Conservation (phyloP, 2,797 vertebrate genomes). For the Euthynnus affinis region DNA sequence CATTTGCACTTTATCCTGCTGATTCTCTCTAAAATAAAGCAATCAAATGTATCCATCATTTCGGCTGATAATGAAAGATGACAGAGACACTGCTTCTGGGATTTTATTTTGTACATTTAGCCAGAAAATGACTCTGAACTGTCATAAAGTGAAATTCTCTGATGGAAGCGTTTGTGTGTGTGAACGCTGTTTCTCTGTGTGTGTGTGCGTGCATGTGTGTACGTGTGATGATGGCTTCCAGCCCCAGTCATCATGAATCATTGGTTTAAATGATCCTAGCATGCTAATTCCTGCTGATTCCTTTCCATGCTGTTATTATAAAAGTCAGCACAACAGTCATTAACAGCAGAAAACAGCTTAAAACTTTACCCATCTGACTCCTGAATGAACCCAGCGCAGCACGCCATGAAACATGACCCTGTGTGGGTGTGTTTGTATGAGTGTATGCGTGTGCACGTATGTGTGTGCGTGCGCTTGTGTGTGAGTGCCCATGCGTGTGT, state of each 20-base stretch:
- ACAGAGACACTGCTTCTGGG: constrained; percentile 69
- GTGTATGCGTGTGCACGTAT: constrained; percentile 41
- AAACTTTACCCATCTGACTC: constrained; percentile 83
- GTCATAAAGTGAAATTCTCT: constrained; percentile 71
- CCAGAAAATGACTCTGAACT: constrained; percentile 76
- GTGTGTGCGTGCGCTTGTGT: constrained; percentile 36
- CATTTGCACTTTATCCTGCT: constrained; percentile 67
- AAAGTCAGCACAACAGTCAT: constrained; percentile 82
- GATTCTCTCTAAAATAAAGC: constrained; percentile 62
- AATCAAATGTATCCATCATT: constrained; percentile 71
- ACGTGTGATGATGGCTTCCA: constrained; percentile 65
- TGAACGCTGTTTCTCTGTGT: constrained; percentile 26
- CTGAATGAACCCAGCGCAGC: constrained; percentile 82
- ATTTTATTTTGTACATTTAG: constrained; percentile 77
- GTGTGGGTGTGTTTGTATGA: constrained; percentile 60
- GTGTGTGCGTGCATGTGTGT: constrained; percentile 15
- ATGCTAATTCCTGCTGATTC: constrained; percentile 84
- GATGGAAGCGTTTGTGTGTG: constrained; percentile 57
- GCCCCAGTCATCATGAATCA: constrained; percentile 80
- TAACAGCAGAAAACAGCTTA: constrained; percentile 79
- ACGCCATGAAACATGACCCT: constrained; percentile 82
- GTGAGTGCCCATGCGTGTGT: too few species aligned
- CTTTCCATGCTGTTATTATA: constrained; percentile 81
- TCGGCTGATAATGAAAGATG: constrained; percentile 69
- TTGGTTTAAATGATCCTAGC: constrained; percentile 81